Evolutionary conservation across 2,888 invertebrate genomes (phyloP), one percentile per base, ranked within the genome.

Genomic region (Strigamia maritima): DNA sequence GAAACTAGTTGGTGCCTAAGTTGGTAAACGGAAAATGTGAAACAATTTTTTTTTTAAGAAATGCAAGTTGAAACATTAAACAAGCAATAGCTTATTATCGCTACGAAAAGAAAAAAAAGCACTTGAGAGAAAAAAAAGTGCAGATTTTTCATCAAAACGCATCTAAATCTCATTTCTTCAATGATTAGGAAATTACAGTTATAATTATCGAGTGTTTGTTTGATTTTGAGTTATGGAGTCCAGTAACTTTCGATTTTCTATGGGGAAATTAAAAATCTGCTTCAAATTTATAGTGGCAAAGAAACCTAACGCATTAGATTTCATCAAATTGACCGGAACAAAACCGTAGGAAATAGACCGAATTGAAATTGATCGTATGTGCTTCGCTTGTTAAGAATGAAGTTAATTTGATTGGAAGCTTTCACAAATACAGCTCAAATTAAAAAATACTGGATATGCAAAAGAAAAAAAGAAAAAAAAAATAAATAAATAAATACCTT

Each of bases 1-100:
- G 81, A 82, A 49, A 54, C 24, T 76, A 76, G 60, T 60, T 19
- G 3, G 60, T 60, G 19, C 60, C 60, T 60, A 60, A 60, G 60
- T n/a, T 60, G 60, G 22, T 22, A 60, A 49, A 49, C 14, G n/a
- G n/a, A 49, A 49, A 49, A 14, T n/a, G 49, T 49, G 16, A 49
- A 49, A 49, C n/a, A n/a, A 2, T 49, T 14, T 49, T n/a, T 49
- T 49, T n/a, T 49, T 49, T 6, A n/a, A 49, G 8, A 2, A 6
- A 49, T 6, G 8, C 2, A 49, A 49, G 10, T 49, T n/a, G 8
- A 49, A 49, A n/a, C 2, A n/a, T n/a, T 2, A 49, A n/a, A n/a
- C 2, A 3, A 49, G n/a, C n/a, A n/a, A n/a, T n/a, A n/a, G n/a
- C n/a, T n/a, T n/a, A n/a, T n/a, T n/a, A n/a, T n/a, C n/a, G n/a